phyloP scores from a whole-genome alignment of 2,888 invertebrate species.

The Sialis lutaria region DNA sequence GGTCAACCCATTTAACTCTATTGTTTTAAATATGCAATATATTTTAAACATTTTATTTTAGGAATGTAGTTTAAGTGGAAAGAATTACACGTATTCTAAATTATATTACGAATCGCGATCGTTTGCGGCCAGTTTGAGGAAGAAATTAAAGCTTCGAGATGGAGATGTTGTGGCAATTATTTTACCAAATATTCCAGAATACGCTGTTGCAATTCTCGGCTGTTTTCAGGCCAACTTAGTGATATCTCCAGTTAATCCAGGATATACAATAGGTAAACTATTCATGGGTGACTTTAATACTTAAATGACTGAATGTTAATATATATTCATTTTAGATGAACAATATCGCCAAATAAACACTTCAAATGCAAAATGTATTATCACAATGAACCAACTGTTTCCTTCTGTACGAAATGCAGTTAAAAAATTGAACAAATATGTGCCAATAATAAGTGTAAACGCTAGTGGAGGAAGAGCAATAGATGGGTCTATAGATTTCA shows the following conservation, averaged over 20 bases:
- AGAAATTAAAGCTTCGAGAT: constrained; percentile 16
- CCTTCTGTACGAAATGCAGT: constrained; percentile 29
- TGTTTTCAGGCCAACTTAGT: constrained; percentile 15
- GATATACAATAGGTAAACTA: constrained; percentile 11
- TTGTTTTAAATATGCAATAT: too few species aligned
- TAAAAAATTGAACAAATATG: constrained; percentile 22
- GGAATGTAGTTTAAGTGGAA: constrained; percentile 17
- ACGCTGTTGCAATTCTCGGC: constrained; percentile 13
- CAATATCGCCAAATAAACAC: too few species aligned
- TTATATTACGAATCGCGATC: constrained; percentile 13
- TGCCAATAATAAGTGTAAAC: constrained; percentile 35
- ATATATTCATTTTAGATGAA: too few species aligned
- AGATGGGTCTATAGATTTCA: constrained; percentile 36
- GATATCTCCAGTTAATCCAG: constrained; percentile 12
- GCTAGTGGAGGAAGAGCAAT: constrained; percentile 29
- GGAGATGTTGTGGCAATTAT: constrained; percentile 19
- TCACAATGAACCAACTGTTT: constrained; percentile 39
- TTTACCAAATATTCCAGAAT: constrained; percentile 21
- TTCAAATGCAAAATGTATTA: constrained; percentile 36
- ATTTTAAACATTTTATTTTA: constrained; percentile 3
- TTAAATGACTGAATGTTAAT: too few species aligned
- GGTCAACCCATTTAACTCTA: too few species aligned
- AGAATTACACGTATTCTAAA: constrained; percentile 17
- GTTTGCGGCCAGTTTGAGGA: constrained; percentile 17
- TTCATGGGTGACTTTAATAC: background rate